These are phyloP conservation scores for Drosophila subobscura DNA, from an alignment of 1,140 invertebrate genomes.

Conservation along the genomic window DNA sequence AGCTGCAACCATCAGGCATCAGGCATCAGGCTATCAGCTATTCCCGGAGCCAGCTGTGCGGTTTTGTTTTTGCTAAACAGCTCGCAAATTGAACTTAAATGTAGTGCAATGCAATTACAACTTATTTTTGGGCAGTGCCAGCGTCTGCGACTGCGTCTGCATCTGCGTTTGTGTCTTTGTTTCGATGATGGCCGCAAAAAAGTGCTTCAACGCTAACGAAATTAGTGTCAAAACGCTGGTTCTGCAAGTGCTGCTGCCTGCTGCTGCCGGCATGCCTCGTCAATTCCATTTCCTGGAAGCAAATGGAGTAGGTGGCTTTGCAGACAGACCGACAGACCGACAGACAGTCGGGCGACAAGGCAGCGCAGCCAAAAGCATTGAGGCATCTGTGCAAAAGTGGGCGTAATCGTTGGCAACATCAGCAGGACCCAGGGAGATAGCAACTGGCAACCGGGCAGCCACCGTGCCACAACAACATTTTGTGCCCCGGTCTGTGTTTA, in stretches of 20 bases:
- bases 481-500: slow-evolving; percentile 15
- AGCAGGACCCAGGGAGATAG: background rate
- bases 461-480: slow-evolving; percentile 29
- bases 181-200: slow-evolving; percentile 54
- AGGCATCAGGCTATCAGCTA: slow-evolving; percentile 1
- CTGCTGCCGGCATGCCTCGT: slow-evolving; percentile 45
- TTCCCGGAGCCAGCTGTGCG: background rate
- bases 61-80: slow-evolving; percentile 28
- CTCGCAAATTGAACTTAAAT: slow-evolving; percentile 67
- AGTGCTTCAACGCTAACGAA: slow-evolving; percentile 65
- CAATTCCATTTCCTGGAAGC: slow-evolving; percentile 53
- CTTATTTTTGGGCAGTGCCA: slow-evolving; percentile 50
- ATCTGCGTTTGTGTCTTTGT: slow-evolving; percentile 11
- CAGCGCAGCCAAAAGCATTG: slow-evolving; percentile 7
- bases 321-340: slow-evolving; percentile 20
- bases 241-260: slow-evolving; percentile 44
- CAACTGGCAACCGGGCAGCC: slow-evolving; percentile 6
- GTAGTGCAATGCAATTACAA: slow-evolving; percentile 64
- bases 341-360: slow-evolving; percentile 22
- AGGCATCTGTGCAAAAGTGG: slow-evolving; percentile 37
- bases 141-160: slow-evolving; percentile 1
- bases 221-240: slow-evolving; percentile 79
- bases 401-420: slow-evolving; percentile 63
- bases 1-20: slow-evolving; percentile 3
- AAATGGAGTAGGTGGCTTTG: slow-evolving; percentile 22